These are phyloP conservation scores for Laothoe populi DNA, from an alignment of 2,888 invertebrate genomes.

Conservation along the genomic window DNA sequence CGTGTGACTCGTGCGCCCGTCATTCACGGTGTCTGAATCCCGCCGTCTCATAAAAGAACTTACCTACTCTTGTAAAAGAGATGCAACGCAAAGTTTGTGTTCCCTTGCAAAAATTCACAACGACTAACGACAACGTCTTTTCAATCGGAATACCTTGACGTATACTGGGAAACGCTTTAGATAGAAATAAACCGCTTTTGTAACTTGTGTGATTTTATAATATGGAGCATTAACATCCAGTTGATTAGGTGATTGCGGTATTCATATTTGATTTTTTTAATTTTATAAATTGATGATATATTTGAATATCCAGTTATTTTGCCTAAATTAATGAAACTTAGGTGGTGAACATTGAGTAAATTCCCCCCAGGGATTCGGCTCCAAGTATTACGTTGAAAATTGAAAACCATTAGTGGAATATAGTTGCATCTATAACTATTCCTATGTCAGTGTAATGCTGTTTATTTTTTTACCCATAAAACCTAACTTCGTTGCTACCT, in stretches of 20 bases:
- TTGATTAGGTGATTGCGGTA: neutral
- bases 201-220: neutral
- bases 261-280: too few species aligned
- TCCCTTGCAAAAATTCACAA: conserved; percentile 54
- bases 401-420: too few species aligned
- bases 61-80: conserved; percentile 55
- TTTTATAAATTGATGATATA: too few species aligned
- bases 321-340: too few species aligned
- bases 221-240: conserved; percentile 10
- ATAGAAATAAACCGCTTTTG: conserved; percentile 8
- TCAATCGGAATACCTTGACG: conserved; percentile 50
- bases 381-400: too few species aligned
- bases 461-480: too few species aligned
- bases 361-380: too few species aligned
- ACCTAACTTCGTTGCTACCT: too few species aligned
- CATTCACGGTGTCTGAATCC: conserved; percentile 53
- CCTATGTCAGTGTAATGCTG: too few species aligned
- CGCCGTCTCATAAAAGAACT: conserved; percentile 57
- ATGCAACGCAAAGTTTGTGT: conserved; percentile 51
- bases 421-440: too few species aligned
- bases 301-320: too few species aligned
- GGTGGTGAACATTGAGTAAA: too few species aligned
- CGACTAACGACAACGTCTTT: conserved; percentile 44
- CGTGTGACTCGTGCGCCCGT: conserved; percentile 48
- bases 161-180: conserved; percentile 35